phyloP scores from a whole-genome alignment of 2,113 vertebrate species.

The Hypocryptadius cinnamomeus region DNA sequence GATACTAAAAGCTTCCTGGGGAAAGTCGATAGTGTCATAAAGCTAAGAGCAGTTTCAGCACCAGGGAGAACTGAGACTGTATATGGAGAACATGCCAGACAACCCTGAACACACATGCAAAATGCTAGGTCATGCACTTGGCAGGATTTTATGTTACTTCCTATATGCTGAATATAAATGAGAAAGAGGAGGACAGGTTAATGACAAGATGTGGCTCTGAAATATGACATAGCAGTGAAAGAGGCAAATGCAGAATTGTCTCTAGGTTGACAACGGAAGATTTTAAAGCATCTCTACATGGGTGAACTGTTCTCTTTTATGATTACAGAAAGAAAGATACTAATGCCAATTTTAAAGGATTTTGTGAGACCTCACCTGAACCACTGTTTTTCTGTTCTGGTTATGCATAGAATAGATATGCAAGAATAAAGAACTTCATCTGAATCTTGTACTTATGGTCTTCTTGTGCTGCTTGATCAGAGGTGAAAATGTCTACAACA shows the following conservation, averaged over 20 bases:
- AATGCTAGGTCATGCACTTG: conserved; percentile 19
- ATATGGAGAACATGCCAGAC: background rate
- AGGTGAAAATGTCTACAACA: background rate
- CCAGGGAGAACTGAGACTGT: background rate
- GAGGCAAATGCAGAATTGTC: background rate
- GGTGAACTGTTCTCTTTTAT: background rate
- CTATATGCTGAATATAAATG: background rate
- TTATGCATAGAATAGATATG: background rate
- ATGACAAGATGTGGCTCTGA: background rate
- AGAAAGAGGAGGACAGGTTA: background rate
- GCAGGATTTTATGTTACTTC: conserved; percentile 6
- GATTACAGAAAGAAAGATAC: background rate
- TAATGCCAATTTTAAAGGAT: background rate
- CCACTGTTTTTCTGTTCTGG: background rate
- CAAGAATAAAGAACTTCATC: background rate
- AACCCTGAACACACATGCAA: background rate
- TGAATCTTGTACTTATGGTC: background rate
- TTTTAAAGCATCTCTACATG: background rate
- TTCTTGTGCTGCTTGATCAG: background rate
- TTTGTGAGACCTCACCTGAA: background rate
- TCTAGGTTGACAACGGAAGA: background rate
- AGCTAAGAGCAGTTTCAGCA: background rate
- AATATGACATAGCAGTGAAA: background rate
- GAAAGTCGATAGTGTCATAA: background rate
- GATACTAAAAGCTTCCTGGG: background rate